phyloP scores from a whole-genome alignment of 2,888 invertebrate species.

The Thumatha senex region DNA sequence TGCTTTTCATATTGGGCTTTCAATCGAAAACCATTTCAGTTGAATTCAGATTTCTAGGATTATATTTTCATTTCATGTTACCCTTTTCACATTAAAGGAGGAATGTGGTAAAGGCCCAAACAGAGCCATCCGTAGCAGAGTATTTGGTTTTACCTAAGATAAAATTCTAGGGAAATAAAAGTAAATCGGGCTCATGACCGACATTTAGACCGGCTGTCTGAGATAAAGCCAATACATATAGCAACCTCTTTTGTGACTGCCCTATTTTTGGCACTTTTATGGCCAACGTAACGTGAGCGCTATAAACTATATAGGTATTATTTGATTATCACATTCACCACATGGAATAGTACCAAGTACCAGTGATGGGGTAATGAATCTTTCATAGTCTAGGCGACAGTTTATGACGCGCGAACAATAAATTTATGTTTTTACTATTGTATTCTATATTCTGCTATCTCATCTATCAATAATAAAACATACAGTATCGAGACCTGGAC shows the following conservation, averaged over 20 bases:
- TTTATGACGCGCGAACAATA: conserved; percentile 6
- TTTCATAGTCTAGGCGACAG: conserved; percentile 14
- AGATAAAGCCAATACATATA: conserved; percentile 49
- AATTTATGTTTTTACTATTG: conserved; percentile 5
- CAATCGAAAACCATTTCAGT: background rate
- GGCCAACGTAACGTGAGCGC: conserved; percentile 37
- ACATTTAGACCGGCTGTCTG: conserved; percentile 53
- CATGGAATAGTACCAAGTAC: conserved; percentile 18
- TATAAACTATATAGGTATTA: conserved; percentile 47
- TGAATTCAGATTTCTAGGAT: background rate
- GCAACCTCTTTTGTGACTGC: conserved; percentile 49
- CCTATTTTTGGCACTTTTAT: conserved; percentile 49
- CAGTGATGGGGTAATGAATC: conserved; percentile 19
- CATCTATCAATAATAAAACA: too few species aligned
- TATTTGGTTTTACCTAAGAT: conserved; percentile 40
- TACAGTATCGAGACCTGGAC: too few species aligned
- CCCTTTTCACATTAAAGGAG: conserved; percentile 6
- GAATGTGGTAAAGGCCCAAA: conserved; percentile 16
- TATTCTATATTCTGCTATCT: background rate
- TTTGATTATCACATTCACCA: conserved; percentile 44
- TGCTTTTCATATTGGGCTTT: background rate
- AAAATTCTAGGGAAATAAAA: conserved; percentile 58
- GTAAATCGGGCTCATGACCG: conserved; percentile 57
- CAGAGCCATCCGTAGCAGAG: conserved; percentile 18
- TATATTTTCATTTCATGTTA: background rate